Base-by-base conservation (phyloP, 2,797 vertebrate genomes). In the Nannoperca australis region DNA sequence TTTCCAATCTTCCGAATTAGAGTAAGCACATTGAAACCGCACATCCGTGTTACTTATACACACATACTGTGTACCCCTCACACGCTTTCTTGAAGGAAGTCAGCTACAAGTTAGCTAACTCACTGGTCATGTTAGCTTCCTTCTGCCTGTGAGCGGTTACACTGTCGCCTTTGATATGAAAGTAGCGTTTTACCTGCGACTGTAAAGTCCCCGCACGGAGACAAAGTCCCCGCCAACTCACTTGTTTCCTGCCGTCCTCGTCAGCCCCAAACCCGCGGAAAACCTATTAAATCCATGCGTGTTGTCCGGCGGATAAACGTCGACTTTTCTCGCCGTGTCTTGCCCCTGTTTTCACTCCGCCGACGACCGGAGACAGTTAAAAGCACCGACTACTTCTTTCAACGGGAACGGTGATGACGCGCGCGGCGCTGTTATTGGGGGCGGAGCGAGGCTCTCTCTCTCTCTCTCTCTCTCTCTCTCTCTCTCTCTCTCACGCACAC, bases 211-310 rank as follows among this genome's bases (percentile, higher is more conserved):
- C 17, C 6, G 60, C 45, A 14, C 14, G 32, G 11, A 17, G 2
- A 42, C 0, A 47, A 47, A n/a, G 9, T 49, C 2, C 3, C 20
- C 24, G 10, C 36, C 0, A 38, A 56, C 76, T 73, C 69, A 59
- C 71, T 63, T 44, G 58, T 38, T 66, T 70, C 42, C 20, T 7
- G 24, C 7, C 66, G 65, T 49, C 63, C 44, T 49, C 38, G 50
- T 66, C 22, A 14, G 27, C 4, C 34, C 64, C 24, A 36, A 30
- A n/a, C 8, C 36, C 14, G 14, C 11, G 24, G 22, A 2, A 24
- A 62, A 58, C 51, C 69, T 61, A 13, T 18, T 81, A 71, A 63
- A 49, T 85, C 78, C 86, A 72, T 38, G 30, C 2, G 36, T 53
- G 17, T 45, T 32, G 56, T 4, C 13, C 53, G 15, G 58, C 12